These are phyloP conservation scores for Crocidura indochinensis DNA, from an alignment of 2,797 vertebrate species.

Conservation along the genomic window DNA sequence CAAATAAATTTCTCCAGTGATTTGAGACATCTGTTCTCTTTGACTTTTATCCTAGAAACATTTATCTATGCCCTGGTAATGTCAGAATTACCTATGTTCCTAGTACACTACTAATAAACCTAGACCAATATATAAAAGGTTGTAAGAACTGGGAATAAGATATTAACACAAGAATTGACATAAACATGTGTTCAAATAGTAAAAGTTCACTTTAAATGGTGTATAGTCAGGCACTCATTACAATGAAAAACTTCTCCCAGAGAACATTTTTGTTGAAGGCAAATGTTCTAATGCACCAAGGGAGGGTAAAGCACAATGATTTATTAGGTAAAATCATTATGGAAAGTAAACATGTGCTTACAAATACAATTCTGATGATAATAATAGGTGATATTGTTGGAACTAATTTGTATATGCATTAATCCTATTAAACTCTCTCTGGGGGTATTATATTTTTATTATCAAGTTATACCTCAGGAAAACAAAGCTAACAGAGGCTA, in stretches of 20 bases:
- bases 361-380: slow-evolving; percentile 19
- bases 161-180: slow-evolving; percentile 37
- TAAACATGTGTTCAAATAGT: slow-evolving; percentile 67
- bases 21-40: slow-evolving; percentile 25
- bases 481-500: slow-evolving; percentile 20
- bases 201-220: slow-evolving; percentile 60
- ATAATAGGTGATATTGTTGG: not conserved
- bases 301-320: not conserved
- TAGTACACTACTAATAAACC: slow-evolving; percentile 49
- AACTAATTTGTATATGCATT: not conserved
- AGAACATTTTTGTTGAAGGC: not conserved
- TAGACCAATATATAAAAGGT: slow-evolving; percentile 43
- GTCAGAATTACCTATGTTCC: not conserved
- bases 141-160: slow-evolving; percentile 68
- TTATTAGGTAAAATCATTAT: slow-evolving; percentile 8
- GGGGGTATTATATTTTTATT: not conserved
- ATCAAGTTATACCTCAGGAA: not conserved
- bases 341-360: slow-evolving; percentile 16
- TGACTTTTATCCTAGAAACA: slow-evolving; percentile 34
- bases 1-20: not conserved
- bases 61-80: not conserved
- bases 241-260: slow-evolving; percentile 70
- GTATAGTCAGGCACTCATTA: not conserved
- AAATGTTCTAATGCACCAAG: slow-evolving; percentile 30
- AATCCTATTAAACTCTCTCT: not conserved